Conservation (phyloP, 2,888 invertebrate genomes). For the Drosophila infuscata region DNA sequence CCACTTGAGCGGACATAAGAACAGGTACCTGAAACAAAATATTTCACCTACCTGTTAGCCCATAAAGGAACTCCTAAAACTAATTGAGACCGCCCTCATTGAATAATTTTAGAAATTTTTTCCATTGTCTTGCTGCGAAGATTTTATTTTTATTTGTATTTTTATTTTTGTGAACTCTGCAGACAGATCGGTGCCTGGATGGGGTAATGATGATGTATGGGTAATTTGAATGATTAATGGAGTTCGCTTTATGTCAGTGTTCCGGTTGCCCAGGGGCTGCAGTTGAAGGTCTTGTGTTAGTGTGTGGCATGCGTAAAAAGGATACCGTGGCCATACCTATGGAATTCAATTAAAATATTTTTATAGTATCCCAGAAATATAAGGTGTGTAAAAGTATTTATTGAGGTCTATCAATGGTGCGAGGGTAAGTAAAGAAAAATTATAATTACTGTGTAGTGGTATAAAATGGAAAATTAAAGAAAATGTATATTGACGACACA, state of each 20-base stretch:
- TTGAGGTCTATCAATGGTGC: conserved; percentile 19
- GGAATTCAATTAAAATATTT: conserved; percentile 79
- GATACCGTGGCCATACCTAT: conserved; percentile 61
- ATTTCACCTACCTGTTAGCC: conserved; percentile 58
- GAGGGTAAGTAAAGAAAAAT: conserved; percentile 29
- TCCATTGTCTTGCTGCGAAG: conserved; percentile 47
- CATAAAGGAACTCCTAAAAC: conserved; percentile 68
- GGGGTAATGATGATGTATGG: conserved; percentile 77
- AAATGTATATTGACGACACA: not conserved
- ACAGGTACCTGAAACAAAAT: conserved; percentile 62
- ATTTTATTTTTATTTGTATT: conserved; percentile 45
- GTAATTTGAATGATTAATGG: conserved; percentile 79
- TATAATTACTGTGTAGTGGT: conserved; percentile 10
- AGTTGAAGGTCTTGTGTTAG: conserved; percentile 31
- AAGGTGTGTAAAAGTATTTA: conserved; percentile 48
- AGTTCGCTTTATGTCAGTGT: conserved; percentile 70
- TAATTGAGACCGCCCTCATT: conserved; percentile 82
- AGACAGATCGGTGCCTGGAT: conserved; percentile 69
- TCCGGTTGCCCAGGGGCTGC: conserved; percentile 57
- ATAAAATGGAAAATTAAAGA: not conserved
- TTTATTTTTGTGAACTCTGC: conserved; percentile 23
- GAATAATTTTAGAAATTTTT: conserved; percentile 71
- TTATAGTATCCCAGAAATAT: conserved; percentile 53
- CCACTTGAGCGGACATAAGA: conserved; percentile 63
- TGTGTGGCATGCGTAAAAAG: conserved; percentile 62